Conservation (phyloP, 2,888 invertebrate genomes). For the Zelleria hepariella region DNA sequence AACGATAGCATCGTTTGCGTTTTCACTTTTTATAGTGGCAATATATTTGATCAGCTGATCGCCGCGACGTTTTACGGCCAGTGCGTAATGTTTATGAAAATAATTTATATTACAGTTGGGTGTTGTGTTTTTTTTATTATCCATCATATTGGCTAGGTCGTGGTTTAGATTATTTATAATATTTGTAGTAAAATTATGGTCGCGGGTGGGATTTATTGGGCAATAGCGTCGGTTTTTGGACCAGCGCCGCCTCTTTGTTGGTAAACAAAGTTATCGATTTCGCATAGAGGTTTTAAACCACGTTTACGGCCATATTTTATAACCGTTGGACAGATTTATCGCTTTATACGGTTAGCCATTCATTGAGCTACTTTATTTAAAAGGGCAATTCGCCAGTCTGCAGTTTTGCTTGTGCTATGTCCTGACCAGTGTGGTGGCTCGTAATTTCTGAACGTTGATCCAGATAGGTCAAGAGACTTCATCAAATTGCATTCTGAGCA, state of each 20-base stretch:
- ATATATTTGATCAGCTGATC: slow-evolving; percentile 73
- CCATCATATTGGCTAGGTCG: slow-evolving; percentile 54
- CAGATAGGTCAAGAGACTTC: too few species aligned
- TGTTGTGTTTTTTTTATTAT: slow-evolving; percentile 29
- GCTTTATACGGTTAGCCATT: background rate
- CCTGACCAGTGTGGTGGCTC: too few species aligned
- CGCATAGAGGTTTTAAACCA: background rate
- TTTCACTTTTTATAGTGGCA: slow-evolving; percentile 73
- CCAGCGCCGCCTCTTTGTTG: background rate
- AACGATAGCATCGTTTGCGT: slow-evolving; percentile 48
- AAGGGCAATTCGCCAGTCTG: background rate
- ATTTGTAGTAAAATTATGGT: slow-evolving; percentile 38
- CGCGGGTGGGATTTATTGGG: slow-evolving; percentile 9
- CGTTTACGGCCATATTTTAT: background rate
- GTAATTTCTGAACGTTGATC: too few species aligned
- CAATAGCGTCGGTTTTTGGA: background rate
- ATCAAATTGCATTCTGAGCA: too few species aligned
- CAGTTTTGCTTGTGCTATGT: background rate
- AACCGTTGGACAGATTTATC: background rate
- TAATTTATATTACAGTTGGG: slow-evolving; percentile 63
- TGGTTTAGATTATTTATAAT: slow-evolving; percentile 53
- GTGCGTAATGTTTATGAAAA: slow-evolving; percentile 61
- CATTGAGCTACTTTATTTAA: background rate
- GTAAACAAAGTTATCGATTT: slow-evolving; percentile 2
- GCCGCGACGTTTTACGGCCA: slow-evolving; percentile 64